A percentile compares a stretch with the other conserved stretches of the same genome.
These are phyloP conservation scores for Brevimyrus niger DNA, from an alignment of 2,113 vertebrate genomes.

Conservation along the genomic window DNA sequence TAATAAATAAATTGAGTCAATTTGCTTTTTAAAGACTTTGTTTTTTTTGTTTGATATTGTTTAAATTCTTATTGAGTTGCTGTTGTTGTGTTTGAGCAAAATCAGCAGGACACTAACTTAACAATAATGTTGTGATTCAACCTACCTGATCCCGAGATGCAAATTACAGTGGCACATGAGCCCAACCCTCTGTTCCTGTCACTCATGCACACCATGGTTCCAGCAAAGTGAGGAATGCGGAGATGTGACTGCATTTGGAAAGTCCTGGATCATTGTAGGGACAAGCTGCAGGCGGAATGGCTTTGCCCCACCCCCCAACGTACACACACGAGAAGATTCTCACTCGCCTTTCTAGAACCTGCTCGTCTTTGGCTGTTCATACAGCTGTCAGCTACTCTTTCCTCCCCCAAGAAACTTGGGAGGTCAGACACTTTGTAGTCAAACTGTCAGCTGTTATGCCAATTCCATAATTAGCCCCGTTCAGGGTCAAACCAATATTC, in stretches of 20 bases:
- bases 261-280: not conserved
- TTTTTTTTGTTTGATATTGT: not conserved
- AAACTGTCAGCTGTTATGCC: conserved; percentile 64
- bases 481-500: conserved; percentile 48
- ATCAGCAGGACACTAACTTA: not conserved
- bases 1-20: not conserved
- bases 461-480: conserved; percentile 61
- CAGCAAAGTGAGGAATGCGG: not conserved
- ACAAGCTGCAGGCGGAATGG: not conserved
- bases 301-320: not conserved
- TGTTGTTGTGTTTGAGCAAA: not conserved
- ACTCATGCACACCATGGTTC: not conserved
- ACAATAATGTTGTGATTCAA: not conserved
- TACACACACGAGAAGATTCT: conserved; percentile 32
- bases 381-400: conserved; percentile 49
- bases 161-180: not conserved
- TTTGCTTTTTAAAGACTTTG: not conserved
- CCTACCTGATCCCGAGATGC: not conserved
- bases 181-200: not conserved
- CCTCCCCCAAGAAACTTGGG: conserved; percentile 17
- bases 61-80: not conserved
- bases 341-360: conserved; percentile 56
- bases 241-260: not conserved
- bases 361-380: conserved; percentile 32
- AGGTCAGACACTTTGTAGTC: conserved; percentile 53